Evolutionary conservation across 1,140 invertebrate species (phyloP).

Genomic region (Drosophila tropicalis): DNA sequence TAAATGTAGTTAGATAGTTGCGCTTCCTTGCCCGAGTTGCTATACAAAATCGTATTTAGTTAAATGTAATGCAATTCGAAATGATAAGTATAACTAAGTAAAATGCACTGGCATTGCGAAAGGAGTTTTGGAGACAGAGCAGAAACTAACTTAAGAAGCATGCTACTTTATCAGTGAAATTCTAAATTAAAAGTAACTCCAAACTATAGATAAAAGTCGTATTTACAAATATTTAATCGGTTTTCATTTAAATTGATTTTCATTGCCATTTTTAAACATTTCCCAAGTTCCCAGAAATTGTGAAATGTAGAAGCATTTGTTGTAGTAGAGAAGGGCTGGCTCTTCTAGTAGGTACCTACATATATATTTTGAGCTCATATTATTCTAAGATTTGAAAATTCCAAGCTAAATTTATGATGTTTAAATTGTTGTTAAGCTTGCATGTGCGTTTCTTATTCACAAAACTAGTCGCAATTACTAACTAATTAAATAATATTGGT

Average conservation of each 20-base stretch:
- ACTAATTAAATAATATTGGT: constrained; percentile 20
- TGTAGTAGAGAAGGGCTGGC: too few species aligned
- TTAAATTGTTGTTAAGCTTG: background rate
- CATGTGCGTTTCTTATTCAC: constrained; percentile 34
- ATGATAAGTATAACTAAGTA: constrained; percentile 50
- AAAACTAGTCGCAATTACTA: constrained; percentile 44
- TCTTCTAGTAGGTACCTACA: too few species aligned
- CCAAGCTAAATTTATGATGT: too few species aligned
- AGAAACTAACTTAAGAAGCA: background rate
- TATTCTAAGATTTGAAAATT: too few species aligned
- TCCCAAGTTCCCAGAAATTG: too few species aligned
- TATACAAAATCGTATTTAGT: constrained; percentile 45
- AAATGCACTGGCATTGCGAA: background rate
- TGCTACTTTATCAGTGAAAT: background rate
- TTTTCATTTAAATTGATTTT: too few species aligned
- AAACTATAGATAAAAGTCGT: too few species aligned
- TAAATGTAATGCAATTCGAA: constrained; percentile 59
- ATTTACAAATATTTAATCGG: too few species aligned
- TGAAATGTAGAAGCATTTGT: too few species aligned
- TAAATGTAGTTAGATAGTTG: constrained; percentile 32
- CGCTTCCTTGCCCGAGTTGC: constrained; percentile 32
- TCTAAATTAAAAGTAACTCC: constrained; percentile 21
- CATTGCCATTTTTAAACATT: too few species aligned
- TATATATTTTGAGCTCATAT: too few species aligned
- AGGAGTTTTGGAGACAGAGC: constrained; percentile 9